Evolutionary conservation across 2,113 vertebrate genomes (phyloP).

Genomic region (Paratilapia polleni): DNA sequence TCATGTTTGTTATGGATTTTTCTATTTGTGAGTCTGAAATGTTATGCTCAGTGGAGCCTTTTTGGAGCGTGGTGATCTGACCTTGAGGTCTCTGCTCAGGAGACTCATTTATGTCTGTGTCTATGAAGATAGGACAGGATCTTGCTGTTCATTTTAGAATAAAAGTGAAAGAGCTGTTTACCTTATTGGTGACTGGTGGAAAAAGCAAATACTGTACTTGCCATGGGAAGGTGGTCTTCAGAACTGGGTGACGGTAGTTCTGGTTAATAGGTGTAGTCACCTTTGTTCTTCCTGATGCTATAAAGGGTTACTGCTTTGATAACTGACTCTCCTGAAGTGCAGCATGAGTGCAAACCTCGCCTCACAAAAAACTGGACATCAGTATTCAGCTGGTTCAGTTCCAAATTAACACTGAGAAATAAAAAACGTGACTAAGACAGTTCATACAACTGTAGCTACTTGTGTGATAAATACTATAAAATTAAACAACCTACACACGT

Average conservation of each 20-base stretch:
- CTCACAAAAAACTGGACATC: not conserved
- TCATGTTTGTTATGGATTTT: not conserved
- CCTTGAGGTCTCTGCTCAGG: not conserved
- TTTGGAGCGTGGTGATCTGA: not conserved
- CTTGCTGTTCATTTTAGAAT: not conserved
- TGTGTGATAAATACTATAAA: not conserved
- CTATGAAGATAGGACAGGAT: not conserved
- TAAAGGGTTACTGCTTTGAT: not conserved
- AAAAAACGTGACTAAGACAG: not conserved
- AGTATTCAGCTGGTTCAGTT: not conserved
- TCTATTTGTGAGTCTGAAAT: not conserved
- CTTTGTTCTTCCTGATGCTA: not conserved
- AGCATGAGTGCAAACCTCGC: not conserved
- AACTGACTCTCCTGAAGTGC: not conserved
- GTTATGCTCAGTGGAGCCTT: not conserved
- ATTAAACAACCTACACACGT: no score
- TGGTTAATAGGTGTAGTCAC: not conserved
- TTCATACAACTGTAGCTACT: no score
- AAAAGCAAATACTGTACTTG: not conserved
- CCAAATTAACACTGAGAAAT: not conserved
- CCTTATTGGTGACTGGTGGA: not conserved
- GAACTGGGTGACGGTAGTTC: not conserved
- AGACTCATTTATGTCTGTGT: conserved; percentile 3
- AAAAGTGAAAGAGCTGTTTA: not conserved
- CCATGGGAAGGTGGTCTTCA: not conserved